Evolutionary conservation across 2,113 vertebrate genomes (phyloP).

Genomic region (Sebastes schlegelii): DNA sequence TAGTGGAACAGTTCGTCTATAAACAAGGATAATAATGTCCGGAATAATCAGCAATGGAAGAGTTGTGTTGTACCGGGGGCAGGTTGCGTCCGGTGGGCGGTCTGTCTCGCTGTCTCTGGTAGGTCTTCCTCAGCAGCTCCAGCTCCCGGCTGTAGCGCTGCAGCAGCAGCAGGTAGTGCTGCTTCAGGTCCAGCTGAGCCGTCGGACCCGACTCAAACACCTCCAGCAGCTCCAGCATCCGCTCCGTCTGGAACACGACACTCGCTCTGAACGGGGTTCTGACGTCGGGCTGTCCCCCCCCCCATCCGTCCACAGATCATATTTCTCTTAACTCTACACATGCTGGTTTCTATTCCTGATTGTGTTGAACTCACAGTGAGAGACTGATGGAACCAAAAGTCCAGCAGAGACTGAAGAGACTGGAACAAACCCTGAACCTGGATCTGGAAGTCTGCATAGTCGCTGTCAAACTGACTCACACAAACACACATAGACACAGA

Average conservation of each 20-base stretch:
- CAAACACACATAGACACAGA: too few relatives aligned
- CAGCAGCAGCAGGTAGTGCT: slow-evolving; percentile 80
- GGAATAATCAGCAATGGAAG: too few relatives aligned
- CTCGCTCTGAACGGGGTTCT: background rate
- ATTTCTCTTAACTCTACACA: too few relatives aligned
- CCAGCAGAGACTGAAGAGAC: slow-evolving; percentile 84
- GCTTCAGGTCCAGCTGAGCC: slow-evolving; percentile 80
- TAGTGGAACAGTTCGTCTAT: too few relatives aligned
- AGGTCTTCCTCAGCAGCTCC: slow-evolving; percentile 84
- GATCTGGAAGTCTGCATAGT: slow-evolving; percentile 86
- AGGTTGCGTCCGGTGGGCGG: slow-evolving; percentile 84
- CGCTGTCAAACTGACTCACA: slow-evolving; percentile 84
- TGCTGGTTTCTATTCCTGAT: background rate
- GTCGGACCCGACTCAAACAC: slow-evolving; percentile 81
- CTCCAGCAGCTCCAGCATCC: slow-evolving; percentile 82
- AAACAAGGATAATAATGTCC: too few relatives aligned
- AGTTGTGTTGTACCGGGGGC: slow-evolving; percentile 81
- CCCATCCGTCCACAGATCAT: background rate
- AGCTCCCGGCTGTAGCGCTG: slow-evolving; percentile 84
- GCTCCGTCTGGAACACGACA: slow-evolving; percentile 81
- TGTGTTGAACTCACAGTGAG: slow-evolving; percentile 81
- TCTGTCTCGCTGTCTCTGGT: slow-evolving; percentile 83
- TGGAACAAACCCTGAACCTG: slow-evolving; percentile 83
- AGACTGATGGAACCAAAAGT: slow-evolving; percentile 83
- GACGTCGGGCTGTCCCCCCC: background rate